Conservation (phyloP, 92 coral and sea anemone species). For the Epizoanthus rinbou region DNA sequence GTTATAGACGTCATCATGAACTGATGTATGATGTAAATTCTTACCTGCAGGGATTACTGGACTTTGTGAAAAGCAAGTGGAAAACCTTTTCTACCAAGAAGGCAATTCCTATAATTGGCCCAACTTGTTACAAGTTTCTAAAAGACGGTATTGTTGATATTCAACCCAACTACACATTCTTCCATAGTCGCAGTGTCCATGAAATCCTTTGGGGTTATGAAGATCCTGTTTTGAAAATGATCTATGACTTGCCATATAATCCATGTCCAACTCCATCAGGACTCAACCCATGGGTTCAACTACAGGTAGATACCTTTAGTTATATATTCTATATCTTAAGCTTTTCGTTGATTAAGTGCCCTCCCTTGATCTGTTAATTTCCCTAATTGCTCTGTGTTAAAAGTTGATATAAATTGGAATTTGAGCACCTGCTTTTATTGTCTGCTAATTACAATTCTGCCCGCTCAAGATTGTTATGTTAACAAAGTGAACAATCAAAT, state of each 20-base stretch:
- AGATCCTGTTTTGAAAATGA: constrained; percentile 49
- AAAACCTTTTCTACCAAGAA: background rate
- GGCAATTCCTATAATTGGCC: background rate
- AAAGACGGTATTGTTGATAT: background rate
- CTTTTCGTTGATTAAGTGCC: too few species aligned
- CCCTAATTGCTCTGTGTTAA: too few species aligned
- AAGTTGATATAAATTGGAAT: too few species aligned
- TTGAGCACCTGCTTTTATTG: too few species aligned
- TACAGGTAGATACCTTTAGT: constrained; percentile 70
- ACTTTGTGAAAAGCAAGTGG: constrained; percentile 42
- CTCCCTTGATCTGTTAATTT: background rate
- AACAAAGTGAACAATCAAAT: too few species aligned
- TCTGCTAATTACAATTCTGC: too few species aligned
- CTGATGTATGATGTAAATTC: background rate
- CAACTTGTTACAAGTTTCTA: constrained; percentile 19
- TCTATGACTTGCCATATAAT: background rate
- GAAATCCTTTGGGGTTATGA: constrained; percentile 91
- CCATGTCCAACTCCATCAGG: constrained; percentile 68
- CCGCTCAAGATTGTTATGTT: too few species aligned
- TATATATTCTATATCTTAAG: too few species aligned
- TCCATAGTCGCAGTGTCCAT: constrained; percentile 69
- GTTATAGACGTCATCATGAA: too few species aligned
- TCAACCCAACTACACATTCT: constrained; percentile 23
- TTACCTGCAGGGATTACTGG: constrained; percentile 18
- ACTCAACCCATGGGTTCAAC: constrained; percentile 63